These are phyloP conservation scores for Leptinotarsa lineolata DNA, from an alignment of 1,140 invertebrate genomes.

Conservation along the genomic window DNA sequence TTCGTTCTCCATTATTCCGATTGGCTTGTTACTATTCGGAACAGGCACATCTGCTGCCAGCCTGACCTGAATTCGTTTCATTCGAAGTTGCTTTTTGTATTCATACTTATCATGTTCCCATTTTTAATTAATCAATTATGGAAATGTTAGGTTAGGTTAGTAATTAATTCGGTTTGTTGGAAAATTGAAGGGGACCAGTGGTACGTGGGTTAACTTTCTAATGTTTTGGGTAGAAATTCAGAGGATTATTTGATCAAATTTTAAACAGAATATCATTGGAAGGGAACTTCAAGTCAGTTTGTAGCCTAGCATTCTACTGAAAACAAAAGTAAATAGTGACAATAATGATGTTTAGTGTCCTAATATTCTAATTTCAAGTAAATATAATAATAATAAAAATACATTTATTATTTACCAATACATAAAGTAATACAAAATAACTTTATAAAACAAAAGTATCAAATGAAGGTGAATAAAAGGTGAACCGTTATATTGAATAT, in stretches of 20 bases:
- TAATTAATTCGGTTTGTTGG: slow-evolving; percentile 3
- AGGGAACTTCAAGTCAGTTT: background rate
- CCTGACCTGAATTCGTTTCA: background rate
- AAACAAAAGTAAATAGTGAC: too few species aligned
- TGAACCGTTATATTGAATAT: too few species aligned
- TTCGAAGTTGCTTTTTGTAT: background rate
- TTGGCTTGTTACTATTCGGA: slow-evolving; percentile 3
- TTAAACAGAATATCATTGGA: background rate
- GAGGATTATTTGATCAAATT: background rate
- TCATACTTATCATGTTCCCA: slow-evolving; percentile 3
- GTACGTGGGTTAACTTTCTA: slow-evolving; percentile 5
- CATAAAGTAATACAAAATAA: too few species aligned
- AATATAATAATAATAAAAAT: too few species aligned
- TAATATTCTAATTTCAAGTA: too few species aligned
- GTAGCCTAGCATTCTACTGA: too few species aligned
- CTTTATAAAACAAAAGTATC: too few species aligned
- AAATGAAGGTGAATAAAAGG: too few species aligned
- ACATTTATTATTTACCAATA: too few species aligned
- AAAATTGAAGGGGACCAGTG: background rate
- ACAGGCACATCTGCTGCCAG: background rate
- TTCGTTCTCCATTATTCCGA: slow-evolving; percentile 3
- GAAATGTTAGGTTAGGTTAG: slow-evolving; percentile 1
- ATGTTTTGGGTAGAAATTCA: background rate
- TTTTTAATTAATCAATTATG: slow-evolving; percentile 9
- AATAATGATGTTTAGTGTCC: too few species aligned